These are phyloP conservation scores for Platichthys stellatus DNA, from an alignment of 2,113 vertebrate genomes.

Conservation along the genomic window DNA sequence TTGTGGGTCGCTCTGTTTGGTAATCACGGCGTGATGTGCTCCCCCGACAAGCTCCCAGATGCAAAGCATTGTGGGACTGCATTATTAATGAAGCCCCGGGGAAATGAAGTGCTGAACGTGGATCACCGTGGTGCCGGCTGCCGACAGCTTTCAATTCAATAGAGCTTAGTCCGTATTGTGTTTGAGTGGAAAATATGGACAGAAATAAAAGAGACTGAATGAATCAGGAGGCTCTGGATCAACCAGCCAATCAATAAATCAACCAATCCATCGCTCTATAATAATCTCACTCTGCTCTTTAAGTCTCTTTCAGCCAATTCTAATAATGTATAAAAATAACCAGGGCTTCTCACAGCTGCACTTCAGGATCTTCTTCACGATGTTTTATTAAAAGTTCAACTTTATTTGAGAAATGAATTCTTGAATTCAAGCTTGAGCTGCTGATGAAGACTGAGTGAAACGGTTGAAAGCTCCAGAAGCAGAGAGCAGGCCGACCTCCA, in stretches of 20 bases:
- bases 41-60: constrained; percentile 47
- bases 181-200: constrained; percentile 38
- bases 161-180: constrained; percentile 39
- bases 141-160: constrained; percentile 54
- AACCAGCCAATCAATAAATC: neutral
- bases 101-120: constrained; percentile 58
- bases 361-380: too few species aligned
- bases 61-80: constrained; percentile 62
- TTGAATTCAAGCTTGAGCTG: neutral
- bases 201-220: constrained; percentile 18
- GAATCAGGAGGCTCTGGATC: neutral
- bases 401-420: too few species aligned
- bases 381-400: too few species aligned
- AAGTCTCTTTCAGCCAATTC: too few species aligned
- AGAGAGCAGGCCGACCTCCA: too few species aligned
- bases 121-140: constrained; percentile 41
- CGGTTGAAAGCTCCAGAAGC: too few species aligned
- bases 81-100: constrained; percentile 69
- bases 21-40: constrained; percentile 50
- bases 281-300: too few species aligned
- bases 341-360: too few species aligned
- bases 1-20: constrained; percentile 46
- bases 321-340: too few species aligned
- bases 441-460: too few species aligned
- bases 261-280: too few species aligned